Conservation (phyloP, 2,113 vertebrate species). For the Isurus oxyrinchus region DNA sequence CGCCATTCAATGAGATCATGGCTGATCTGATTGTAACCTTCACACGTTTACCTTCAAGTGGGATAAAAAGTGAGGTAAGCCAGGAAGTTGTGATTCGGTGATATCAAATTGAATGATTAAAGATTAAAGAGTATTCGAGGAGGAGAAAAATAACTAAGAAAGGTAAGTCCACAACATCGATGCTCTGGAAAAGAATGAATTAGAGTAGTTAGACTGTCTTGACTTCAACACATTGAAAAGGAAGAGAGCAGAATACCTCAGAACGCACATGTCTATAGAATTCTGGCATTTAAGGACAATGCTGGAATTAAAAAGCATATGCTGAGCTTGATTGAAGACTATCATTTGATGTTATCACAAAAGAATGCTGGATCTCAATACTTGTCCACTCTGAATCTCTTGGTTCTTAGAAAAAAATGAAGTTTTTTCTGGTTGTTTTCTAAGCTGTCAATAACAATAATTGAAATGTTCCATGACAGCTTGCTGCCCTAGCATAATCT, state of each 20-base stretch:
- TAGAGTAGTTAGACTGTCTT: background rate
- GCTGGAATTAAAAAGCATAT: background rate
- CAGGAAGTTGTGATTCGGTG: background rate
- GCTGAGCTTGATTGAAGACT: background rate
- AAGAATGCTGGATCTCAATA: background rate
- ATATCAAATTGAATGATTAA: background rate
- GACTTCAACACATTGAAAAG: background rate
- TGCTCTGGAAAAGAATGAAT: background rate
- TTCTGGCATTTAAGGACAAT: background rate
- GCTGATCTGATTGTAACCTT: no score
- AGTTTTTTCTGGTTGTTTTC: background rate
- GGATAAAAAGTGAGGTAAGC: background rate
- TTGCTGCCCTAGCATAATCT: constrained; percentile 4
- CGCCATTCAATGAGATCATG: no score
- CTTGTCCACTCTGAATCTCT: background rate
- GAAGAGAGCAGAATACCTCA: background rate
- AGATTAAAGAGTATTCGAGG: background rate
- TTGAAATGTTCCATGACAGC: constrained; percentile 33
- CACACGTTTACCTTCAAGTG: background rate
- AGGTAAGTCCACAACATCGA: background rate
- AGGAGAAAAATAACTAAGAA: background rate
- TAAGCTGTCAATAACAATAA: constrained; percentile 35
- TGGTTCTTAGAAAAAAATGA: background rate
- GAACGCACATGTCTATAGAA: background rate
- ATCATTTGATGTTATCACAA: background rate